phyloP scores from a whole-genome alignment of 2,888 invertebrate genomes.

The Steromphala cineraria region DNA sequence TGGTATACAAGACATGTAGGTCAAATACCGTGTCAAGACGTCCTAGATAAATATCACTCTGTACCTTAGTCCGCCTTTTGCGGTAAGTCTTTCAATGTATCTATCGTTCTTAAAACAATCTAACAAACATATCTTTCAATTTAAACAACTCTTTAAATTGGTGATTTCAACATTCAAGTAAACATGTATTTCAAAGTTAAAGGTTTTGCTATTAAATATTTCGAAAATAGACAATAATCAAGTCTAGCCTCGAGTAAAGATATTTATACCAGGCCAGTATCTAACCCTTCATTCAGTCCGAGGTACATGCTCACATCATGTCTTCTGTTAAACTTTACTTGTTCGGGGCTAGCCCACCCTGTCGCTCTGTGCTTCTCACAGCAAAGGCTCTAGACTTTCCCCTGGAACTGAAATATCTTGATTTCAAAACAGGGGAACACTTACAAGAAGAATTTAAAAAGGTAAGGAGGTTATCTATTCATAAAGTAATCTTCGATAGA shows the following conservation, averaged over 20 bases:
- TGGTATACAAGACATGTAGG: too few species aligned
- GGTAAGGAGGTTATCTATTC: constrained; percentile 28
- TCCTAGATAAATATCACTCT: too few species aligned
- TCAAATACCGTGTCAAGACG: too few species aligned
- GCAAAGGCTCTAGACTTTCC: constrained; percentile 62
- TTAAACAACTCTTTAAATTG: too few species aligned
- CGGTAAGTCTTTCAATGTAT: too few species aligned
- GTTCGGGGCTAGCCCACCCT: constrained; percentile 59
- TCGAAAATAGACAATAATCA: background rate
- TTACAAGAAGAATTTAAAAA: constrained; percentile 53
- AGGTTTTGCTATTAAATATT: background rate
- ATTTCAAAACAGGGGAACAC: constrained; percentile 55
- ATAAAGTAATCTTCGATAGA: too few species aligned
- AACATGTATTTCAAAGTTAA: background rate
- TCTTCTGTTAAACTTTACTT: constrained; percentile 35
- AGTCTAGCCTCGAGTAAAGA: background rate
- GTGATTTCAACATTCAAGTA: too few species aligned
- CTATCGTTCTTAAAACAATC: too few species aligned
- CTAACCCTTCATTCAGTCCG: background rate
- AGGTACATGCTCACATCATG: background rate
- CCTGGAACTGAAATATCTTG: constrained; percentile 60
- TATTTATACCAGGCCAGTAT: background rate
- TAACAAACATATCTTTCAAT: too few species aligned
- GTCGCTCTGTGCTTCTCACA: constrained; percentile 67
- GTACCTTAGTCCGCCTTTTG: too few species aligned